Percentiles rank a stretch among this genome's conserved stretches.
These are phyloP conservation scores for Belgica antarctica DNA, from an alignment of 2,888 invertebrate genomes.

Conservation along the genomic window DNA sequence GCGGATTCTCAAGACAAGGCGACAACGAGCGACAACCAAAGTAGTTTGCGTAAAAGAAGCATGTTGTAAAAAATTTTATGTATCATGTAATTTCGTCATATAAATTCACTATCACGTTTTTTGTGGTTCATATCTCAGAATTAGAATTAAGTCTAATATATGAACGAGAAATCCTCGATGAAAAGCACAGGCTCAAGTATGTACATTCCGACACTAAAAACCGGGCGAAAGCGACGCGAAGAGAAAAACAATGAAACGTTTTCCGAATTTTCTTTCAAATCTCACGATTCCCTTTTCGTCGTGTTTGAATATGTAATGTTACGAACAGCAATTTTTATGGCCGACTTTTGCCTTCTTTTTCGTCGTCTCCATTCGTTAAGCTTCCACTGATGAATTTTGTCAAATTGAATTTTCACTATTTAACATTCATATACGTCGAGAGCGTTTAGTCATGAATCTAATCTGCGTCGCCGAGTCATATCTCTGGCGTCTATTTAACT, in stretches of 20 bases:
- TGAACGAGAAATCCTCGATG: conserved; percentile 5
- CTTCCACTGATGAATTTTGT: conserved; percentile 42
- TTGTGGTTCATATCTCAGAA: conserved; percentile 43
- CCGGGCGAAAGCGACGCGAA: neutral
- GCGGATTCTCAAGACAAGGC: neutral
- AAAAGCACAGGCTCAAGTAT: neutral
- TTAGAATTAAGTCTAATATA: conserved; percentile 42
- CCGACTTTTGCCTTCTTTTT: neutral
- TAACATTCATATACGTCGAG: conserved; percentile 42
- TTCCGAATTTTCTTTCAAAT: conserved; percentile 40
- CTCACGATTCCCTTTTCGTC: conserved; percentile 33
- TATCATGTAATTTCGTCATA: conserved; percentile 35
- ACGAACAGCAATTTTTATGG: conserved; percentile 26
- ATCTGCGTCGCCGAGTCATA: conserved; percentile 27
- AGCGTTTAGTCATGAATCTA: conserved; percentile 40
- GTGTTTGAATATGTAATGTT: conserved; percentile 43
- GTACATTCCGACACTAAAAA: neutral
- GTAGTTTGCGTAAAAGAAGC: conserved; percentile 12
- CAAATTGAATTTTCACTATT: conserved; percentile 44
- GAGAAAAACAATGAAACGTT: conserved; percentile 38
- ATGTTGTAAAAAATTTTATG: conserved; percentile 27
- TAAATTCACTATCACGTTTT: conserved; percentile 44
- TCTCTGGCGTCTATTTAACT: conserved; percentile 38
- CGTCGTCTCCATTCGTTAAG: conserved; percentile 27
- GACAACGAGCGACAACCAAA: neutral